Conservation (phyloP, 2,888 invertebrate species). For the Seira ritae region DNA sequence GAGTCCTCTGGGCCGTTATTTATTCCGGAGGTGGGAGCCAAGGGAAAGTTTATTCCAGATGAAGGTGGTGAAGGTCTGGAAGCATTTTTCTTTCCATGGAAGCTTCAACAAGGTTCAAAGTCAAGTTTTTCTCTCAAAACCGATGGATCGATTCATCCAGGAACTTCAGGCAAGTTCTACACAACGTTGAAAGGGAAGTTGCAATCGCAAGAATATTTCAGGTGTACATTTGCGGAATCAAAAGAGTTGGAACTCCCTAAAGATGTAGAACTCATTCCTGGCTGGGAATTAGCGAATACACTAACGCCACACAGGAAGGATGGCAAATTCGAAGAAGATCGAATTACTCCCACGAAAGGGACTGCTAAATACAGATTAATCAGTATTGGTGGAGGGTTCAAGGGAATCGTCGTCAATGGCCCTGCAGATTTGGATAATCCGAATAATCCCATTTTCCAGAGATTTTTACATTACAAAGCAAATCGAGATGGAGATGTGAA, state of each 20-base stretch:
- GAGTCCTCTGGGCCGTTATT: constrained; percentile 24
- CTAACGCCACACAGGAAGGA: background rate
- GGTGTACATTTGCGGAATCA: background rate
- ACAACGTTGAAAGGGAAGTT: no score
- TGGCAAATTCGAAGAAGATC: background rate
- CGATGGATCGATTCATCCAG: background rate
- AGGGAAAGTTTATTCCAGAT: constrained; percentile 8
- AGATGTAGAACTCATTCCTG: constrained; percentile 18
- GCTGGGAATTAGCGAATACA: background rate
- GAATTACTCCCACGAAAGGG: background rate
- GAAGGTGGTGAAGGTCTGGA: background rate
- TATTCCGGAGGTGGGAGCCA: constrained; percentile 30
- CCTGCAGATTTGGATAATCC: constrained; percentile 29
- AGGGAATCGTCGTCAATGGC: constrained; percentile 28
- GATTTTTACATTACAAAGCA: constrained; percentile 43
- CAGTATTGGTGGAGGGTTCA: constrained; percentile 33
- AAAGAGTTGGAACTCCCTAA: background rate
- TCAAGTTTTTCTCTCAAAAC: background rate
- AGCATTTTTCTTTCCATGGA: background rate
- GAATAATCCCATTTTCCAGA: constrained; percentile 44
- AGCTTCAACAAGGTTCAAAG: background rate
- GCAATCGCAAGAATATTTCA: background rate
- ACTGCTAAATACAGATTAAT: constrained; percentile 23
- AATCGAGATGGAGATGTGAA: constrained; percentile 33
- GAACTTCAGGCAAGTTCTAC: constrained; percentile 17